Evolutionary conservation across 2,888 invertebrate genomes (phyloP).

Genomic region (Adelphocoris suturalis): DNA sequence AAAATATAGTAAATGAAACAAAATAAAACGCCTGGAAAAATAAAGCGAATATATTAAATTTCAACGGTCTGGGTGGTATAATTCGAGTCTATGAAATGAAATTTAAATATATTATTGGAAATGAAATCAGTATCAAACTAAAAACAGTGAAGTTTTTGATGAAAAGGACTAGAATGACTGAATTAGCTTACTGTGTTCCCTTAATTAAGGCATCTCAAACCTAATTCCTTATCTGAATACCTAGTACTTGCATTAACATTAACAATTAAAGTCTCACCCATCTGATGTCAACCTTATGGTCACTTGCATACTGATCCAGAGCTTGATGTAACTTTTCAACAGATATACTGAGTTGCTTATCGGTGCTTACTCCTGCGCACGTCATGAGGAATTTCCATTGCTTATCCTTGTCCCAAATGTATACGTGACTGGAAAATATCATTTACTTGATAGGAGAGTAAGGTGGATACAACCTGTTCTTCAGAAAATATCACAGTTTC

Average conservation of each 20-base stretch:
- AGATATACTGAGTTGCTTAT: slow-evolving; percentile 76
- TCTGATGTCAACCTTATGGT: slow-evolving; percentile 78
- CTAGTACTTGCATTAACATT: neutral
- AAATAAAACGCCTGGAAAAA: too few species aligned
- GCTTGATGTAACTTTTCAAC: slow-evolving; percentile 77
- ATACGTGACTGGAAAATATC: slow-evolving; percentile 75
- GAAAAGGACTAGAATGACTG: too few species aligned
- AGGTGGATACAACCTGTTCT: too few species aligned
- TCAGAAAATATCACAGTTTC: too few species aligned
- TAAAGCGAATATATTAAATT: too few species aligned
- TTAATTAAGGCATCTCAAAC: neutral
- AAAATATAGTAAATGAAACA: too few species aligned
- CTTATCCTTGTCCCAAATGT: slow-evolving; percentile 76
- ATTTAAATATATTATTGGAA: too few species aligned
- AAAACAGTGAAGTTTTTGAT: too few species aligned
- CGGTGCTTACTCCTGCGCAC: slow-evolving; percentile 78
- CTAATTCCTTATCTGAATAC: neutral
- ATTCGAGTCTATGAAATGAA: too few species aligned
- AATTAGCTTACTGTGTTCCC: neutral
- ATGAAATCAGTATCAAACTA: too few species aligned
- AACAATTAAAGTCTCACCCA: slow-evolving; percentile 77
- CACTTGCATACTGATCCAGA: slow-evolving; percentile 77
- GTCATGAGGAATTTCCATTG: slow-evolving; percentile 79
- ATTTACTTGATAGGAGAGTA: neutral
- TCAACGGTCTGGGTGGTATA: too few species aligned